Conservation (phyloP, 2,797 vertebrate species). For the Gobionotothen gibberifrons region DNA sequence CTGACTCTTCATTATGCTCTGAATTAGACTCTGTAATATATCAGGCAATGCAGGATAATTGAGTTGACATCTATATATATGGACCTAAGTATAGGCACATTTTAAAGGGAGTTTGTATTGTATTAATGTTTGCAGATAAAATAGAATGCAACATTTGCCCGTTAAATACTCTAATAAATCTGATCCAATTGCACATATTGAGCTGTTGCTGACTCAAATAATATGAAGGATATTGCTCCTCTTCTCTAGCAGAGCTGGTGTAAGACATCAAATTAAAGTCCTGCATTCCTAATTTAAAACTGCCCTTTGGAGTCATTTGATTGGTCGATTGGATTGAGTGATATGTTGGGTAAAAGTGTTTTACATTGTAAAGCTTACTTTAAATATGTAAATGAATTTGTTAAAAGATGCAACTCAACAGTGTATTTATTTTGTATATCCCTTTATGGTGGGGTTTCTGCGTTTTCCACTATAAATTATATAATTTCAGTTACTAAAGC, state of each 20-base stretch:
- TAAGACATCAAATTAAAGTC: neutral
- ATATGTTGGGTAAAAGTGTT: too few relatives aligned
- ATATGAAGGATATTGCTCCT: too few relatives aligned
- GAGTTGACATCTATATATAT: slow-evolving; percentile 37
- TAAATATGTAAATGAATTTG: neutral
- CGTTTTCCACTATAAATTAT: neutral
- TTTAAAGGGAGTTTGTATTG: neutral
- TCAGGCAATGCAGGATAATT: slow-evolving; percentile 41
- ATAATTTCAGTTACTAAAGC: too few relatives aligned
- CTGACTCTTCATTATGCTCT: slow-evolving; percentile 29
- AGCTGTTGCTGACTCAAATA: neutral
- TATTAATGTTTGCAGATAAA: slow-evolving; percentile 27
- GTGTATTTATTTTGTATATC: too few relatives aligned
- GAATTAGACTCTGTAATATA: slow-evolving; percentile 55
- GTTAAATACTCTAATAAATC: neutral
- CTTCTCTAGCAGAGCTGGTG: neutral
- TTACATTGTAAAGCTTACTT: neutral
- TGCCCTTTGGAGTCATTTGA: too few relatives aligned
- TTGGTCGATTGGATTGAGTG: too few relatives aligned
- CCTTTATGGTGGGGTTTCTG: too few relatives aligned
- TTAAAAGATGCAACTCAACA: neutral
- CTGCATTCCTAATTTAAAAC: too few relatives aligned
- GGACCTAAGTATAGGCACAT: slow-evolving; percentile 1
- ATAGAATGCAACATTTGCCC: neutral
- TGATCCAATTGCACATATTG: neutral